Evolutionary conservation across 2,888 invertebrate species (phyloP), one percentile per base, ranked within the genome.

Genomic region (Acrobasis consociella): DNA sequence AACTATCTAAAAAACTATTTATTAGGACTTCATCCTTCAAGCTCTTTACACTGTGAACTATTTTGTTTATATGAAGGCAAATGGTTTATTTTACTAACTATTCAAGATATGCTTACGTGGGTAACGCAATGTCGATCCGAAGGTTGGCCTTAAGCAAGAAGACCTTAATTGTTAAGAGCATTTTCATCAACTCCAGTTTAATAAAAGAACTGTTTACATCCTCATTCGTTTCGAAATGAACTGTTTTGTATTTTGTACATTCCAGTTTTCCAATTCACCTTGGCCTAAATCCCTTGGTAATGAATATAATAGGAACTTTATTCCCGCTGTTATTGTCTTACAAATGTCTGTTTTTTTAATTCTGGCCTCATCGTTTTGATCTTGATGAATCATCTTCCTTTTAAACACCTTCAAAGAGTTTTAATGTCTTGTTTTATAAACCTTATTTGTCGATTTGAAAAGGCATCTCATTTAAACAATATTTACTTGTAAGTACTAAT

Each of bases 111-210:
- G 50, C 50, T 22, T 60, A 60, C 55, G 60, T 55, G 50, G 50
- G 51, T 51, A 62, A 58, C 62, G 42, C 58, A 58, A 62, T 62
- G 51, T 39, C 60, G 58, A 60, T 53, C 15, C 37, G 58, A 66
- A 66, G 68, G 66, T 60, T 60, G 37, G 2, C 42, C 60, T 69
- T 67, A 49, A 42, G 67, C 67, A 67, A 69, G 61, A 66, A 65
- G 67, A 62, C 69, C 69, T 69, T 66, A 55, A 50, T 58, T 56
- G 58, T 60, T 58, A 42, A 55, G 52, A 51, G 31, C 50, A 59
- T 60, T 60, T 51, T 60, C 60, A 60, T 60, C 51, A 16, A 49
- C 22, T 58, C 17, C 15, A 46, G 49, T 58, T 46, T 58, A 56
- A 15, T 56, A 56, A 17, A 16, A 56, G 55, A 56, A 56, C 56